phyloP scores from a whole-genome alignment of 2,888 invertebrate genomes.

The Melinaea menophilus region DNA sequence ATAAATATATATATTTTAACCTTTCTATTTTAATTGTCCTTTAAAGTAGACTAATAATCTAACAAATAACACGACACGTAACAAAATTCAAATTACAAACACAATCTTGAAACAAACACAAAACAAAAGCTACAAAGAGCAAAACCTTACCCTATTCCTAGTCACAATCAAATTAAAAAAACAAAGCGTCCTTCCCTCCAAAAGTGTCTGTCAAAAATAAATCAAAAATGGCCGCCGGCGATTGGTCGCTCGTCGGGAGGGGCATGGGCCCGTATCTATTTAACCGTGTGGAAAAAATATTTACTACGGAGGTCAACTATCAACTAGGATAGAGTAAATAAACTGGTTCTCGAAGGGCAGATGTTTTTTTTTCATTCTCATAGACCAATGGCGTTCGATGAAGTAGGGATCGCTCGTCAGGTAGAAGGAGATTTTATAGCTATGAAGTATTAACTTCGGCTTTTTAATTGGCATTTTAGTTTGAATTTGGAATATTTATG shows the following conservation, averaged over 20 bases:
- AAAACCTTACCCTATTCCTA: conserved; percentile 26
- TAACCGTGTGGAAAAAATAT: conserved; percentile 6
- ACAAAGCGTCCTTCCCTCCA: conserved; percentile 35
- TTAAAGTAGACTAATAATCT: not conserved
- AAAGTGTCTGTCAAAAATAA: conserved; percentile 48
- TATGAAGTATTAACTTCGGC: not conserved
- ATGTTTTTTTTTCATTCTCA: conserved; percentile 4
- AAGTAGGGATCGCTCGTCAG: not conserved
- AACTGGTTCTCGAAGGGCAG: conserved; percentile 7
- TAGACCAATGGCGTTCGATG: conserved; percentile 2
- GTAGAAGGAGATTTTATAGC: not conserved
- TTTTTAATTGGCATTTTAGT: too few relatives aligned
- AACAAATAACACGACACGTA: conserved; percentile 1
- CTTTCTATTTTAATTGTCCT: not conserved
- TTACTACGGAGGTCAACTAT: conserved; percentile 6
- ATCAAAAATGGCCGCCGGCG: conserved; percentile 42
- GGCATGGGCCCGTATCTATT: conserved; percentile 25
- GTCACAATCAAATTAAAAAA: conserved; percentile 31
- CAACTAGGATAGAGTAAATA: conserved; percentile 4
- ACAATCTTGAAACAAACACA: not conserved
- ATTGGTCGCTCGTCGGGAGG: conserved; percentile 42
- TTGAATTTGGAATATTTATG: too few relatives aligned
- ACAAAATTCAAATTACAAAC: not conserved
- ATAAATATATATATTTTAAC: too few relatives aligned
- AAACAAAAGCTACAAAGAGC: conserved; percentile 10